Evolutionary conservation across 1,140 invertebrate genomes (phyloP).

Genomic region (Drosophila kepulauana): DNA sequence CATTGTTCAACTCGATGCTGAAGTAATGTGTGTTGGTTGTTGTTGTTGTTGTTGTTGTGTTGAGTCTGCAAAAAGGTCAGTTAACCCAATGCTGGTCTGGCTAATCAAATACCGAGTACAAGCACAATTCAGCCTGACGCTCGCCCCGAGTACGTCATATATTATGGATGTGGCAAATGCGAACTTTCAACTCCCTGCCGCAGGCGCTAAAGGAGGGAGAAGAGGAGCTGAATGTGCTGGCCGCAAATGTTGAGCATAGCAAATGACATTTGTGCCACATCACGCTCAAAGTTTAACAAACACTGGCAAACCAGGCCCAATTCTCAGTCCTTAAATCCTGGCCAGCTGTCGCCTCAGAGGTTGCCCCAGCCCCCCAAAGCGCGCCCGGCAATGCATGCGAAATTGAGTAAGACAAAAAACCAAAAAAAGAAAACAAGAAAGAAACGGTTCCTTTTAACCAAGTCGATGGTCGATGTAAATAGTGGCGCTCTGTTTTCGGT

Average conservation of each 20-base stretch:
- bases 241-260: constrained; percentile 47
- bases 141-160: constrained; percentile 41
- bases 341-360: constrained; percentile 16
- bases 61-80: constrained; percentile 68
- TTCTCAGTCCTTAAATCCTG: constrained; percentile 22
- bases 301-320: constrained; percentile 35
- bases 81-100: constrained; percentile 53
- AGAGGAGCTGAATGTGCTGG: constrained; percentile 4
- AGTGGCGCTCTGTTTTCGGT: constrained; percentile 20
- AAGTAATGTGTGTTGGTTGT: constrained; percentile 40
- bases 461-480: constrained; percentile 73
- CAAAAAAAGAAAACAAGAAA: constrained; percentile 2
- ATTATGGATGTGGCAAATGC: constrained; percentile 71
- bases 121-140: constrained; percentile 29
- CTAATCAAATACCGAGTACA: constrained; percentile 47
- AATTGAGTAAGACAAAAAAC: constrained; percentile 58
- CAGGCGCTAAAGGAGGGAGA: constrained; percentile 5
- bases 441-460: constrained; percentile 60
- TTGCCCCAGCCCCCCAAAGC: not conserved
- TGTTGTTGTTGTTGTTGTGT: constrained; percentile 1
- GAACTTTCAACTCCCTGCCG: constrained; percentile 21
- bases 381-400: constrained; percentile 68
- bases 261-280: constrained; percentile 76
- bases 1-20: constrained; percentile 36
- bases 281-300: constrained; percentile 55